Evolutionary conservation across 2,113 vertebrate genomes (phyloP).

Genomic region (Cygnus buccinator): DNA sequence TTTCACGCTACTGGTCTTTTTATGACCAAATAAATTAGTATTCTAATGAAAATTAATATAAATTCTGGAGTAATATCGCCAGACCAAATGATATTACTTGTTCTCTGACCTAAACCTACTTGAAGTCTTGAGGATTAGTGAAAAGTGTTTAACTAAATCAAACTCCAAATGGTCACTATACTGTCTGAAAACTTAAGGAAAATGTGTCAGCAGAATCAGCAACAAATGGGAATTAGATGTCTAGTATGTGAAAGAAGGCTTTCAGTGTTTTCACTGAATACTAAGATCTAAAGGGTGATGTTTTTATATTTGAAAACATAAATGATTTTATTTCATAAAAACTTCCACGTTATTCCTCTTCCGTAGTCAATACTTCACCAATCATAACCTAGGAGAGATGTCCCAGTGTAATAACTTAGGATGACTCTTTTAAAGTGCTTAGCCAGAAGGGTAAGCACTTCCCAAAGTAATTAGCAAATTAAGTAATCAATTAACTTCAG

Average conservation of each 20-base stretch:
- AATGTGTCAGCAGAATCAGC: not conserved
- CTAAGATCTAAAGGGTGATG: not conserved
- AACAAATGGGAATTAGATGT: not conserved
- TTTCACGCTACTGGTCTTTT: not conserved
- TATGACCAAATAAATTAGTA: not conserved
- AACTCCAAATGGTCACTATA: too few species aligned
- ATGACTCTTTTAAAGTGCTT: not conserved
- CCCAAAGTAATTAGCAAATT: not conserved
- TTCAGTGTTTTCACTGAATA: not conserved
- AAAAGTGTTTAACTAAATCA: not conserved
- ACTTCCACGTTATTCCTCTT: not conserved
- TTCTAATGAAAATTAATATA: not conserved
- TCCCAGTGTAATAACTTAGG: not conserved
- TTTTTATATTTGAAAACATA: not conserved
- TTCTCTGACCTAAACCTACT: not conserved
- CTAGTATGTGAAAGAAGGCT: not conserved
- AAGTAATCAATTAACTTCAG: not conserved
- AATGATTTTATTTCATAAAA: not conserved
- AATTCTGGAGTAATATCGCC: not conserved
- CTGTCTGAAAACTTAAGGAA: not conserved
- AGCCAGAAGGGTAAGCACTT: not conserved
- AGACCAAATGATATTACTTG: not conserved
- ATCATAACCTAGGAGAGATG: not conserved
- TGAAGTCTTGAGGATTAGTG: not conserved
- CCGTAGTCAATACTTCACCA: not conserved